phyloP scores from a whole-genome alignment of 2,113 vertebrate species.

The Mola mola region DNA sequence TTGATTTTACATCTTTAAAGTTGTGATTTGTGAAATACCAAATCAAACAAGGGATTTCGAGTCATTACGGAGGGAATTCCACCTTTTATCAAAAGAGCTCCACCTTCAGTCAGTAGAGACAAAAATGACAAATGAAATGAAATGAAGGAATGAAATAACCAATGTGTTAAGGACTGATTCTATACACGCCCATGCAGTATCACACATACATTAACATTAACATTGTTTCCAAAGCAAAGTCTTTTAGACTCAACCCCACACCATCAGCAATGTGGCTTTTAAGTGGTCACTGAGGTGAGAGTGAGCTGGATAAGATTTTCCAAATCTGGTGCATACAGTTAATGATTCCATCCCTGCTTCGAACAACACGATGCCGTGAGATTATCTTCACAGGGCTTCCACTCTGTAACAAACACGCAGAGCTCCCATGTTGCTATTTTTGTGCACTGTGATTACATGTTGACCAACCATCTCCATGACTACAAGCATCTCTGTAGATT shows the following conservation, averaged over 20 bases:
- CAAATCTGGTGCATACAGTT: conserved; percentile 26
- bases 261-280: conserved; percentile 29
- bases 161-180: no score
- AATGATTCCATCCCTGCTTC: conserved; percentile 29
- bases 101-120: no score
- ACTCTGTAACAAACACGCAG: conserved; percentile 3
- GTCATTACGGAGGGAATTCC: no score
- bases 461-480: conserved; percentile 57
- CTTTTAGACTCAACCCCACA: conserved; percentile 27
- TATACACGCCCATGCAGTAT: no score
- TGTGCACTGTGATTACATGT: conserved; percentile 61
- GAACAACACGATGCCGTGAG: not conserved
- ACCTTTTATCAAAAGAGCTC: not conserved
- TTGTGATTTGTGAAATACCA: no score
- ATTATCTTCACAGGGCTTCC: conserved; percentile 4
- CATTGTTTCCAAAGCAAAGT: no score
- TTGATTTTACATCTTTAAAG: no score
- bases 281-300: conserved; percentile 45
- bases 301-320: conserved; percentile 47
- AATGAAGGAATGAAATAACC: no score
- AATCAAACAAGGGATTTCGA: no score
- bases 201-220: no score
- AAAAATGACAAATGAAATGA: no score
- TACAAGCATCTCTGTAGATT: conserved; percentile 57
- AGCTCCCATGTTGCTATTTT: conserved; percentile 41